These are phyloP conservation scores for Cyphomyrus discorhynchus DNA, from an alignment of 2,113 vertebrate species.

Conservation along the genomic window DNA sequence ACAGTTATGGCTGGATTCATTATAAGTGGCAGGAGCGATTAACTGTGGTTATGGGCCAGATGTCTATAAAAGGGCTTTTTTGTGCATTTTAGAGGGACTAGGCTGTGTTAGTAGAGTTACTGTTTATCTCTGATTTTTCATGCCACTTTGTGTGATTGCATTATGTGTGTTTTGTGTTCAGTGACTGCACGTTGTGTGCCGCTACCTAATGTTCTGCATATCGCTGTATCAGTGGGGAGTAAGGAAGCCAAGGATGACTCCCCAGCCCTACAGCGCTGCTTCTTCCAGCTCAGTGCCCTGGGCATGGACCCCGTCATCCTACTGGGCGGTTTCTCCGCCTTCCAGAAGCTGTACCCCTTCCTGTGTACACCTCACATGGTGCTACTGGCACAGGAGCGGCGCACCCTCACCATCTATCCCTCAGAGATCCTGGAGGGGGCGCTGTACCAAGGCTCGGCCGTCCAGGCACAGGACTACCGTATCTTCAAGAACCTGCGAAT, in stretches of 20 bases:
- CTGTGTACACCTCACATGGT: constrained; percentile 50
- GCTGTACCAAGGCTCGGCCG: constrained; percentile 52
- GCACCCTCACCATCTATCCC: constrained; percentile 51
- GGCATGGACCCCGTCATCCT: constrained; percentile 59
- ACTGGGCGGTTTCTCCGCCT: constrained; percentile 47
- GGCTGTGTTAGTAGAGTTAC: neutral
- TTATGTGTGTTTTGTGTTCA: neutral
- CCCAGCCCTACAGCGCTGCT: constrained; percentile 48
- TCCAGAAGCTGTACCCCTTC: constrained; percentile 51
- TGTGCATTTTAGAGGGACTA: neutral
- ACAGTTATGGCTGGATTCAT: neutral
- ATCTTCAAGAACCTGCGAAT: constrained; percentile 56
- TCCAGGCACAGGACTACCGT: constrained; percentile 45
- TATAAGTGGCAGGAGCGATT: neutral
- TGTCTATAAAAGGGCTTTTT: neutral
- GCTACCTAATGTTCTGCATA: neutral
- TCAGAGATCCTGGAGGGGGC: constrained; percentile 53
- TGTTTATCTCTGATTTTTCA: neutral
- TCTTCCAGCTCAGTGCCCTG: constrained; percentile 54
- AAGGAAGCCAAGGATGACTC: constrained; percentile 41
- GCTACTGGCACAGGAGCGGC: constrained; percentile 47
- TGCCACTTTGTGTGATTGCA: neutral
- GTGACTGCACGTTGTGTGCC: neutral
- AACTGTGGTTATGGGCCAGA: neutral
- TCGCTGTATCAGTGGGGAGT: constrained; percentile 47